These are phyloP conservation scores for Bombyx huttoni DNA, from an alignment of 2,888 invertebrate species.

Conservation along the genomic window DNA sequence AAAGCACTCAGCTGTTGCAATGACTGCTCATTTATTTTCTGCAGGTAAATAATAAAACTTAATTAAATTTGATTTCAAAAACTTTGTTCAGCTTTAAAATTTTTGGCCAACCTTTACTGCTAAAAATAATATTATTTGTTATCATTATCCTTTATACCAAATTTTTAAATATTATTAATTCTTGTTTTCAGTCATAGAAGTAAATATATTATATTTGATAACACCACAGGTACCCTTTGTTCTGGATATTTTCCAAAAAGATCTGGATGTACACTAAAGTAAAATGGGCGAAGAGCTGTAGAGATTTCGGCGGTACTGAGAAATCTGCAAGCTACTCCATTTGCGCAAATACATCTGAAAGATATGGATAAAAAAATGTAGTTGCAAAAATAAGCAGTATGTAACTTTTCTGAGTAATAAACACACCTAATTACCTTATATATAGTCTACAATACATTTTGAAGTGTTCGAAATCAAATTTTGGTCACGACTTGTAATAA, in stretches of 20 bases:
- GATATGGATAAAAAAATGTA: no score
- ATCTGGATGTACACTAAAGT: conserved; percentile 96
- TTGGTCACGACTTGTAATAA: no score
- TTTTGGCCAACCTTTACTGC: no score
- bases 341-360: conserved; percentile 26
- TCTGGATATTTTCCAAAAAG: conserved; percentile 92
- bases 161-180: background rate
- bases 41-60: conserved; percentile 24
- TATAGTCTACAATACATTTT: conserved; percentile 58
- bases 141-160: no score
- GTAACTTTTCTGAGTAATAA: no score
- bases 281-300: conserved; percentile 92
- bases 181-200: background rate
- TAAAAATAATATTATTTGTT: no score
- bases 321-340: conserved; percentile 38
- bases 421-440: conserved; percentile 30
- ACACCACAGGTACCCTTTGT: conserved; percentile 77
- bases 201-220: background rate
- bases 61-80: no score
- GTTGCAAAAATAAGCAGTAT: no score
- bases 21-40: conserved; percentile 92
- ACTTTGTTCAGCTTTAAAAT: no score
- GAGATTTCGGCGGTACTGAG: conserved; percentile 88
- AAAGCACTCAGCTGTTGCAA: conserved; percentile 89
- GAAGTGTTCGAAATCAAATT: background rate